phyloP scores from a whole-genome alignment of 2,797 vertebrate species.

The Mormyrus proboscirostris region DNA sequence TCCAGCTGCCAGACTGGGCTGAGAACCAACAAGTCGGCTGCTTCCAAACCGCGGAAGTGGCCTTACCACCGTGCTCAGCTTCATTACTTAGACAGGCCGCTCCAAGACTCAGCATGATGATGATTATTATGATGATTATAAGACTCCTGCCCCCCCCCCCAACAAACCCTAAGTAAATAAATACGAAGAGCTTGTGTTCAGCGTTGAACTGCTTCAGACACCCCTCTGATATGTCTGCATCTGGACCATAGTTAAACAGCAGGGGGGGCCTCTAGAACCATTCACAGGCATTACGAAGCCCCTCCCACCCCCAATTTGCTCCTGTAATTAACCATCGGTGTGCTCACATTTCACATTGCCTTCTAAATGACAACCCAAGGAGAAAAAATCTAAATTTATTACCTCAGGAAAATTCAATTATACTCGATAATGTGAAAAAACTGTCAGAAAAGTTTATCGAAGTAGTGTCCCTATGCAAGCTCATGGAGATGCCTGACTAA shows the following conservation, averaged over 20 bases:
- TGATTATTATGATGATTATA: background rate
- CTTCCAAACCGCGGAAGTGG: background rate
- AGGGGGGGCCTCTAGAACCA: background rate
- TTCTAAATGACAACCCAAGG: background rate
- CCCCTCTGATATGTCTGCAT: background rate
- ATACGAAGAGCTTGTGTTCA: background rate
- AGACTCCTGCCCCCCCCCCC: background rate
- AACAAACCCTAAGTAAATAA: background rate
- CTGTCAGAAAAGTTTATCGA: background rate
- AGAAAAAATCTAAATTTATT: background rate
- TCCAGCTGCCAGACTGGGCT: background rate
- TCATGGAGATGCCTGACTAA: background rate
- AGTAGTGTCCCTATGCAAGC: background rate
- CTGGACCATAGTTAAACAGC: background rate
- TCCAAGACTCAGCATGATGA: background rate
- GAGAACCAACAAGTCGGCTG: background rate
- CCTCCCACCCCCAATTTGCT: background rate
- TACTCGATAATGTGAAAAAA: background rate
- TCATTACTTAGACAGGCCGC: background rate
- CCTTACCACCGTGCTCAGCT: background rate
- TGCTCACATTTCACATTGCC: background rate
- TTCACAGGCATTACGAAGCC: background rate
- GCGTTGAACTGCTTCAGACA: background rate
- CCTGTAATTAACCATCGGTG: background rate
- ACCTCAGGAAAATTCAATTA: background rate